A percentile compares a stretch with the other conserved stretches of the same genome.
phyloP scores from a whole-genome alignment of 1,140 invertebrate genomes.

The Matsumurasca onukii region DNA sequence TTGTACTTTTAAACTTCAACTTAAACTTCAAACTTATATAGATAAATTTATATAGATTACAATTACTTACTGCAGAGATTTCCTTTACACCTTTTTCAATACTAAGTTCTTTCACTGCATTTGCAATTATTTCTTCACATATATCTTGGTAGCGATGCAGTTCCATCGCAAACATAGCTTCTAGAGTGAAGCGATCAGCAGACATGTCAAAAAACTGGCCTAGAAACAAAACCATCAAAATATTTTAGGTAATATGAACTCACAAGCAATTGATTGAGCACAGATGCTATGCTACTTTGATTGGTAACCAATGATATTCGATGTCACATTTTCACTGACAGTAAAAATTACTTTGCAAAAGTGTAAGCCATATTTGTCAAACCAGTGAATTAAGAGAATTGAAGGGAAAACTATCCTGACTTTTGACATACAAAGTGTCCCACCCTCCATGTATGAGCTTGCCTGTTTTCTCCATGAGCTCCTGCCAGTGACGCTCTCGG shows the following conservation, averaged over 20 bases:
- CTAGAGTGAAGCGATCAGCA: constrained; percentile 79
- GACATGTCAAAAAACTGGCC: constrained; percentile 83
- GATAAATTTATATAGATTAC: no score
- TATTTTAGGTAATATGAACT: no score
- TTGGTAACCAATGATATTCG: no score
- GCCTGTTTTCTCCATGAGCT: constrained; percentile 85
- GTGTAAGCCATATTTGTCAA: no score
- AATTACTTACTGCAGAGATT: constrained; percentile 57
- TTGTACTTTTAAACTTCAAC: no score
- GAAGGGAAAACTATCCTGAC: no score
- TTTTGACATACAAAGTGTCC: no score
- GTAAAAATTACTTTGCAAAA: no score
- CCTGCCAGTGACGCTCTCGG: constrained; percentile 83
- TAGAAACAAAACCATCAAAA: constrained; percentile 46
- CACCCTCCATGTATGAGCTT: constrained; percentile 32
- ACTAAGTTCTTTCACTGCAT: constrained; percentile 82
- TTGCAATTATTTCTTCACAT: constrained; percentile 79
- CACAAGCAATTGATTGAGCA: not conserved
- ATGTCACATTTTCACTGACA: no score
- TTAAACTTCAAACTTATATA: no score
- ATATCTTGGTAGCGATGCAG: constrained; percentile 80
- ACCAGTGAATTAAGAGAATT: no score
- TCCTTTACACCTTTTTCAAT: constrained; percentile 85
- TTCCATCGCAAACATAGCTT: constrained; percentile 91
- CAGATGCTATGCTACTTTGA: not conserved